phyloP scores from a whole-genome alignment of 2,797 vertebrate species.

The Squalus acanthias region DNA sequence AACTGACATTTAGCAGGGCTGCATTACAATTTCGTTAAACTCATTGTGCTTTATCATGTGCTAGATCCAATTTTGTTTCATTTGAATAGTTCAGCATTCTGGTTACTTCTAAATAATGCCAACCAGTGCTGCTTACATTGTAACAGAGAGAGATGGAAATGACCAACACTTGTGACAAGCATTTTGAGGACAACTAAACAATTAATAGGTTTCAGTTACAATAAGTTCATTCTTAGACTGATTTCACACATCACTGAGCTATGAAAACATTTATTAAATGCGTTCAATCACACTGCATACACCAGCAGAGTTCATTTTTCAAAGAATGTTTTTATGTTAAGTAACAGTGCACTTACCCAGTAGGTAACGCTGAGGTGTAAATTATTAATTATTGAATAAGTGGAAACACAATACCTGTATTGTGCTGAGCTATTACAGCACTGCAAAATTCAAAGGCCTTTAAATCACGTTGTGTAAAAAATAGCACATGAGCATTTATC shows the following conservation, averaged over 20 bases:
- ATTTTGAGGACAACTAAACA: slow-evolving; percentile 7
- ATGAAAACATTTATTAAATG: background rate
- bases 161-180: background rate
- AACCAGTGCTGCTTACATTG: background rate
- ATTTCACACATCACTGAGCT: background rate
- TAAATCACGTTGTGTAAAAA: too few species aligned
- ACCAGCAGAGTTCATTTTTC: background rate
- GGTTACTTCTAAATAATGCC: background rate
- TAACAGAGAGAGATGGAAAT: background rate
- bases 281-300: background rate
- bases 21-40: background rate
- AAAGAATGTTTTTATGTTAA: background rate
- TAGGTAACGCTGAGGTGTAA: background rate
- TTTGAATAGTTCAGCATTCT: background rate
- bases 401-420: background rate
- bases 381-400: background rate
- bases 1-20: background rate
- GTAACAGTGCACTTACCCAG: background rate
- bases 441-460: too few species aligned
- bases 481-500: background rate
- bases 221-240: background rate
- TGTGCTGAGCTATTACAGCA: background rate
- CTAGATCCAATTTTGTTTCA: background rate
- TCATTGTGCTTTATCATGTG: background rate
- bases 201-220: background rate